phyloP scores from a whole-genome alignment of 1,140 invertebrate species.

The Yoshiicerus persimilis region DNA sequence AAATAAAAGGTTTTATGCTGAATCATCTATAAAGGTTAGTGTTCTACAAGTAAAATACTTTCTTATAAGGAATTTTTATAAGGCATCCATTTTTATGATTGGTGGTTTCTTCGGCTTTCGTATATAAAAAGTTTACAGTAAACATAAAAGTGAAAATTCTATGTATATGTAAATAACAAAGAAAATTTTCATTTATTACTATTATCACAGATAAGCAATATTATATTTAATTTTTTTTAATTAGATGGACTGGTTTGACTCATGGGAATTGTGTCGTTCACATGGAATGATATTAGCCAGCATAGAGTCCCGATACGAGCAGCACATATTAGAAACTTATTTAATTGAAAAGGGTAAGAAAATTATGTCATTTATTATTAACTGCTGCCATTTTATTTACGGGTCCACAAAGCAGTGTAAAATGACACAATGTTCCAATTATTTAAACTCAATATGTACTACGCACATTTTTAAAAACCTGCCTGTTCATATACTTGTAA shows the following conservation, averaged over 20 bases:
- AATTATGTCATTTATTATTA: neutral
- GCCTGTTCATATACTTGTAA: too few species aligned
- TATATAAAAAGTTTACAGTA: too few species aligned
- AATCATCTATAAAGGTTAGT: slow-evolving; percentile 26
- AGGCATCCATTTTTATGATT: neutral
- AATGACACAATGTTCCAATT: too few species aligned
- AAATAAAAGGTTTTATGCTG: slow-evolving; percentile 27
- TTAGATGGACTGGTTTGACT: slow-evolving; percentile 34
- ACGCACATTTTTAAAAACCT: too few species aligned
- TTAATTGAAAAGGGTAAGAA: neutral
- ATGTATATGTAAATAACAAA: too few species aligned
- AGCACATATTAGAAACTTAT: slow-evolving; percentile 31
- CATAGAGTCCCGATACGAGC: slow-evolving; percentile 32
- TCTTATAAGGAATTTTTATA: neutral
- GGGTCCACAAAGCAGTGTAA: too few species aligned
- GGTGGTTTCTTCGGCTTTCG: too few species aligned
- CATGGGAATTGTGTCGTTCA: slow-evolving; percentile 30
- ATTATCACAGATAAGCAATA: neutral
- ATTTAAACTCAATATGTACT: neutral
- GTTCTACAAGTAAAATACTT: neutral
- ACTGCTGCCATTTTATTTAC: too few species aligned
- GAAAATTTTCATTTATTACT: too few species aligned
- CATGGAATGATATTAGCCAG: slow-evolving; percentile 24
- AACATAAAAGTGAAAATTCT: too few species aligned
- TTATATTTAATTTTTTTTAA: neutral